Base-by-base conservation (phyloP, 92 coral and sea anemone species). In the Parazoanthus atlanticus region DNA sequence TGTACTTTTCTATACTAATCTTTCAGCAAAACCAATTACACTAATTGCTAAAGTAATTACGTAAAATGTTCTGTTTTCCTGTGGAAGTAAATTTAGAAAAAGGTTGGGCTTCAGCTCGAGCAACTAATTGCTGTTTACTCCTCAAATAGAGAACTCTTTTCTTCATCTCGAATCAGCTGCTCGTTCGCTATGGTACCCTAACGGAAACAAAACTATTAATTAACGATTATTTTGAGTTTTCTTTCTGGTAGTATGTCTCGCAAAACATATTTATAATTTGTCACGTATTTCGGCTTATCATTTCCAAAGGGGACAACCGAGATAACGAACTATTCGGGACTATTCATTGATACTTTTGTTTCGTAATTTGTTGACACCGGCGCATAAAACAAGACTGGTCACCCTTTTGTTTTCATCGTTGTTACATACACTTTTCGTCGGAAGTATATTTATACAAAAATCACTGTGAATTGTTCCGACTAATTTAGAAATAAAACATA, bases 141-240 rank as follows among this genome's bases (percentile, higher is more conserved):
- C 17, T 29, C 28, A 70, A 71, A 74, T 41, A 33, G 78, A 66
- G 87, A 65, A 84, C 71, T 84, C 79, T 25, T 84, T 84, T 82
- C 54, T 69, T 84, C 43, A 16, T 4, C 33, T 46, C 23, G 16
- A 17, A 46, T 29, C 75, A 82, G 33, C 86, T 64, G 58, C 76
- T 40, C 79, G 13, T 56, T 36, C 9, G 32, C 17, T 38, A 69
- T n/a, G 52, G 41, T 33, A 66, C 25, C 33, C 28, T 46, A 43
- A 36, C 87, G 87, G 87, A 84, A 82, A 84, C 79, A 17, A 46
- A 70, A 19, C 78, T 19, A 84, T 84, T 84, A 84, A 84, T 84
- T 84, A 84, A 84, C 79, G 66, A 71, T 19, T 49, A 69, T 71
- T 70, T 84, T 29, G 76, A 13, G 76, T 67, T 28, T 49, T 21